Conservation (phyloP, 2,797 vertebrate species). For the Labroides dimidiatus region DNA sequence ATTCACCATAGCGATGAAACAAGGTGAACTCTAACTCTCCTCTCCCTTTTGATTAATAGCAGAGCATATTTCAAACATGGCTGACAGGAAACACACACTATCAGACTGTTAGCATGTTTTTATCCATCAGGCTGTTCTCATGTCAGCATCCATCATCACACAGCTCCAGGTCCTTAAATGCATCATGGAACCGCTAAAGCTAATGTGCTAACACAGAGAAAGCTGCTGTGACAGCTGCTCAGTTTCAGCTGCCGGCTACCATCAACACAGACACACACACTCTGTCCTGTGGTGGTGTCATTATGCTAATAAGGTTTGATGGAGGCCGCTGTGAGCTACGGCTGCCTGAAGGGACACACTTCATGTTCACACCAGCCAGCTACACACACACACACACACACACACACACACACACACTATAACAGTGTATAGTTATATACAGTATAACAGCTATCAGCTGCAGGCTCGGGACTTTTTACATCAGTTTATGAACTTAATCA, state of each 20-base stretch:
- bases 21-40: not conserved
- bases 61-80: not conserved
- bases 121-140: not conserved
- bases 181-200: conserved; percentile 10
- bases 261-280: conserved; percentile 12
- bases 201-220: conserved; percentile 23
- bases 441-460: conserved; percentile 4
- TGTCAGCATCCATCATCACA: not conserved
- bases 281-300: conserved; percentile 9
- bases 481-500: no score
- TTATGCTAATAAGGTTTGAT: conserved; percentile 42
- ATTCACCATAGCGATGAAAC: no score
- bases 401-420: no score
- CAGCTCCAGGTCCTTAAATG: not conserved
- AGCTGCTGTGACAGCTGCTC: conserved; percentile 26
- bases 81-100: not conserved
- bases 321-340: conserved; percentile 9
- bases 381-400: not conserved
- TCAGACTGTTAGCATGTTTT: not conserved
- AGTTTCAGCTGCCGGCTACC: conserved; percentile 19
- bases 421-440: no score
- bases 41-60: not conserved
- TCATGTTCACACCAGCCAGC: conserved; percentile 20
- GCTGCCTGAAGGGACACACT: conserved; percentile 35
- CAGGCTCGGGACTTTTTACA: not conserved